phyloP scores from a whole-genome alignment of 1,140 invertebrate species.

The Steinernema khuongi region DNA sequence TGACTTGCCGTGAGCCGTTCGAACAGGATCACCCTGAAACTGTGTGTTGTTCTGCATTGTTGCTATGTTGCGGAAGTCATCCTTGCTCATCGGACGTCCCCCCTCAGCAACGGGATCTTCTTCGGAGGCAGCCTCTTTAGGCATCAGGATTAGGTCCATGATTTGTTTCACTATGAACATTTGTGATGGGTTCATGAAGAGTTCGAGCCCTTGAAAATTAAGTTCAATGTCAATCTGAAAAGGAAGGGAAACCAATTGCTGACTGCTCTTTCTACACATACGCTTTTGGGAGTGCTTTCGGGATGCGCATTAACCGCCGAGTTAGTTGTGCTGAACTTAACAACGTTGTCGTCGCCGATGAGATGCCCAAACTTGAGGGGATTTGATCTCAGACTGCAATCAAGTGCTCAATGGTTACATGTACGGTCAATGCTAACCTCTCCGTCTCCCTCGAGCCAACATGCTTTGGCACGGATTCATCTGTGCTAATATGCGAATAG shows the following conservation, averaged over 20 bases:
- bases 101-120: background rate
- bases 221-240: background rate
- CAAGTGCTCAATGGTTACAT: background rate
- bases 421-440: background rate
- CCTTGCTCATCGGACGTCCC: background rate
- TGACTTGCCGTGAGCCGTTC: background rate
- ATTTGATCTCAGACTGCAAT: background rate
- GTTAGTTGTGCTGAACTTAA: constrained; percentile 3
- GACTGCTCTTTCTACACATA: background rate
- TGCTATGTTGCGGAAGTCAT: background rate
- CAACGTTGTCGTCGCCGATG: background rate
- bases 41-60: background rate
- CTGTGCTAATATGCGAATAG: background rate
- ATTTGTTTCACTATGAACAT: background rate
- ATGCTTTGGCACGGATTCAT: background rate
- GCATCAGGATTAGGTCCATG: background rate
- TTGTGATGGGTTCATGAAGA: background rate
- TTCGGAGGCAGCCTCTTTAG: background rate
- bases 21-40: background rate
- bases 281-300: background rate
- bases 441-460: background rate
- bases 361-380: background rate
- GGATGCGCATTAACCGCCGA: background rate
- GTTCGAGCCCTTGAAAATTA: background rate
- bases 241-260: background rate